Conservation (phyloP, 2,888 invertebrate species). For the Pedicia rivosa region DNA sequence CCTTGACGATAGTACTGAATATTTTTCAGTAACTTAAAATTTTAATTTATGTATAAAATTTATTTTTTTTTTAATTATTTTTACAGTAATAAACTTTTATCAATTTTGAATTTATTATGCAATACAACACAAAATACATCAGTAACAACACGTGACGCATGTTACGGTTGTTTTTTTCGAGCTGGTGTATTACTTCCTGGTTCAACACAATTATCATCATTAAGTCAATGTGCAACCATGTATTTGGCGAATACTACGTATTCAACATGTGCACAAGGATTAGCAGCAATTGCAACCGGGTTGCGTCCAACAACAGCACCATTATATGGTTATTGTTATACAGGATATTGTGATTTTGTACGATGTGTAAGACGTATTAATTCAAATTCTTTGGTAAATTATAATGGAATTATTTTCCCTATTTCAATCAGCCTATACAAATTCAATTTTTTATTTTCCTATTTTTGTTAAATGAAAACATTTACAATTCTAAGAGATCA, state of each 20-base stretch:
- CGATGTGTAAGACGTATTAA: slow-evolving; percentile 40
- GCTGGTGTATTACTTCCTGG: slow-evolving; percentile 38
- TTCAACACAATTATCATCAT: slow-evolving; percentile 35
- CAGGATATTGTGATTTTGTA: slow-evolving; percentile 44
- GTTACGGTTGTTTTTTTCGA: slow-evolving; percentile 45
- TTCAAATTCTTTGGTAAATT: slow-evolving; percentile 37
- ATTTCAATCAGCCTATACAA: too few species aligned
- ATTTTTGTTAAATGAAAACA: too few species aligned
- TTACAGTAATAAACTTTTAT: slow-evolving; percentile 29
- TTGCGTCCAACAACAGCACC: slow-evolving; percentile 22
- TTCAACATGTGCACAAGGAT: slow-evolving; percentile 32
- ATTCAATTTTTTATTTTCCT: too few species aligned
- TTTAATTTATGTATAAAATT: too few species aligned
- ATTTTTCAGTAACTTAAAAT: too few species aligned
- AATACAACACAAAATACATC: slow-evolving; percentile 46
- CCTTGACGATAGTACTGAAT: too few species aligned
- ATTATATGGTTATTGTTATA: slow-evolving; percentile 31
- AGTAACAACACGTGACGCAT: slow-evolving; percentile 39
- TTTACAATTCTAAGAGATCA: too few species aligned
- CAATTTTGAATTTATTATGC: slow-evolving; percentile 43
- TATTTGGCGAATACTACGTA: slow-evolving; percentile 38
- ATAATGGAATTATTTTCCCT: too few species aligned
- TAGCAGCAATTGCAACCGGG: slow-evolving; percentile 28
- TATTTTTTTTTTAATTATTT: too few species aligned
- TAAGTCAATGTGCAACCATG: slow-evolving; percentile 36